These are phyloP conservation scores for Drosophila nigritarsus DNA, from an alignment of 2,888 invertebrate species.

Conservation along the genomic window DNA sequence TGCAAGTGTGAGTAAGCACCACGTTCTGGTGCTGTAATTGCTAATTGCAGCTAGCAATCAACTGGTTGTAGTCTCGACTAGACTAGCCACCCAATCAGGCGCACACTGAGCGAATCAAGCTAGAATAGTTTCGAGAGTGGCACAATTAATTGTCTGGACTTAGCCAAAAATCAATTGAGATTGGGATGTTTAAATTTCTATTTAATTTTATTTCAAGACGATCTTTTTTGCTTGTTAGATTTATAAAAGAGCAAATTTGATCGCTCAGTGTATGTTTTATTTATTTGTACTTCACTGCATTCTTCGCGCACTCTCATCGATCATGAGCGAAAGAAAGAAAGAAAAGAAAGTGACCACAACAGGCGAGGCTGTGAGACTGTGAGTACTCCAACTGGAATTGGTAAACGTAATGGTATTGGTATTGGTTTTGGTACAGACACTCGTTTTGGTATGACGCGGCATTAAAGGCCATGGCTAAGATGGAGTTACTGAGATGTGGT, in stretches of 20 bases:
- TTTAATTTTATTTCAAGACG: background rate
- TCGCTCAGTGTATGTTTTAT: conserved; percentile 32
- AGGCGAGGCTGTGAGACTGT: conserved; percentile 14
- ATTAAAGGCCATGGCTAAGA: conserved; percentile 27
- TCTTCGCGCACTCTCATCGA: conserved; percentile 60
- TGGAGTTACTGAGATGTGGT: conserved; percentile 31
- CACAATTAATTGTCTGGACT: background rate
- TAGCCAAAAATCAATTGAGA: background rate
- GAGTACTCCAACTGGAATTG: conserved; percentile 50
- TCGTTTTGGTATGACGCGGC: conserved; percentile 61
- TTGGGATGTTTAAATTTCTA: background rate
- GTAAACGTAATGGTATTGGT: conserved; percentile 4
- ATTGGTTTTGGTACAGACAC: conserved; percentile 20
- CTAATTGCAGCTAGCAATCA: conserved; percentile 38
- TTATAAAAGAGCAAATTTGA: background rate
- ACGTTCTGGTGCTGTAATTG: conserved; percentile 42
- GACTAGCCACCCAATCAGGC: conserved; percentile 8
- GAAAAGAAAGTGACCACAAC: conserved; percentile 76
- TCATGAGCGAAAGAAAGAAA: conserved; percentile 66
- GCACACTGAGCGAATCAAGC: conserved; percentile 19
- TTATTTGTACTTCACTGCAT: conserved; percentile 50
- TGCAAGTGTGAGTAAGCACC: background rate
- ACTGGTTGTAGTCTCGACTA: conserved; percentile 23
- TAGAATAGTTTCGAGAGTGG: fast-evolving
- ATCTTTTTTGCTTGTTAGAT: background rate